These are phyloP conservation scores for Melitaea athalia DNA, from an alignment of 2,888 invertebrate genomes.

Conservation along the genomic window DNA sequence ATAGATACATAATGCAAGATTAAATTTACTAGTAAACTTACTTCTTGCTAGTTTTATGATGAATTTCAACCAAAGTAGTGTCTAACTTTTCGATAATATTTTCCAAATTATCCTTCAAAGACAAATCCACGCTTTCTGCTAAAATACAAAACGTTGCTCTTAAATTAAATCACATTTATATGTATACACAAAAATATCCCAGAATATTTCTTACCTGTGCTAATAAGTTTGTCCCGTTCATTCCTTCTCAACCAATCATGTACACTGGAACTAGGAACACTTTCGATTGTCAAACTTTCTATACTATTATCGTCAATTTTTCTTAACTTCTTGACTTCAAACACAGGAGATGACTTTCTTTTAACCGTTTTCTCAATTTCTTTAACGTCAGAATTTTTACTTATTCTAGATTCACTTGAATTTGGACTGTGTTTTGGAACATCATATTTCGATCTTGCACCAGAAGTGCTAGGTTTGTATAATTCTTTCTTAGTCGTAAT, in stretches of 20 bases:
- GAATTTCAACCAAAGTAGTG: constrained; percentile 59
- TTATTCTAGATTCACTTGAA: constrained; percentile 31
- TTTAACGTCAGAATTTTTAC: neutral
- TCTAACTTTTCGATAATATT: constrained; percentile 60
- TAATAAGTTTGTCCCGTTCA: constrained; percentile 26
- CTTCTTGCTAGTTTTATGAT: constrained; percentile 58
- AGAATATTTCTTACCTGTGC: constrained; percentile 22
- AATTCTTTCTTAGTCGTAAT: constrained; percentile 17
- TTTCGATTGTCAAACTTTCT: constrained; percentile 23
- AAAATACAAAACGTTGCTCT: constrained; percentile 36
- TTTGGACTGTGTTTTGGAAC: constrained; percentile 16
- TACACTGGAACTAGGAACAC: constrained; percentile 49
- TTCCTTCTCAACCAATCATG: constrained; percentile 58
- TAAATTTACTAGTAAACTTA: constrained; percentile 42
- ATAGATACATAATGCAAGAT: no score
- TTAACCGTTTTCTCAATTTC: neutral
- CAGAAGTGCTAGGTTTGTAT: constrained; percentile 19
- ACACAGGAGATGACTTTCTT: constrained; percentile 27
- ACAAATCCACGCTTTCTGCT: constrained; percentile 44
- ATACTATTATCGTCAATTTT: constrained; percentile 28
- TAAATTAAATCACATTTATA: neutral
- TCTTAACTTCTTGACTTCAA: constrained; percentile 42
- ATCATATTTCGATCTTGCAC: constrained; percentile 18
- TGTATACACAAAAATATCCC: neutral
- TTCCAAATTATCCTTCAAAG: constrained; percentile 48